A percentile compares a stretch with the other conserved stretches of the same genome.
Conservation (phyloP, 2,888 invertebrate genomes). For the Leptarthrus brevirostris region DNA sequence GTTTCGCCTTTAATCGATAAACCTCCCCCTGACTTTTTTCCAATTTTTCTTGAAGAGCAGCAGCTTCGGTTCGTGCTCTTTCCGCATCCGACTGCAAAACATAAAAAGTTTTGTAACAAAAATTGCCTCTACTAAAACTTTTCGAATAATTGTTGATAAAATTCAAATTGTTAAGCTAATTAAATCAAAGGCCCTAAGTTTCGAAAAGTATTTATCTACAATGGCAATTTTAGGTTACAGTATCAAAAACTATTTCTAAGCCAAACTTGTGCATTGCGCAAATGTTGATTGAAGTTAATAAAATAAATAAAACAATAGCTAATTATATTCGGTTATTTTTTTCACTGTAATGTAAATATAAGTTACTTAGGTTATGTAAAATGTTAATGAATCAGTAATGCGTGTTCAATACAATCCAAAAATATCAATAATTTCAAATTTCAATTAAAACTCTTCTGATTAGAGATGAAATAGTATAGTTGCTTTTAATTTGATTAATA, state of each 20-base stretch:
- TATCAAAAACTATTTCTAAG: slow-evolving; percentile 41
- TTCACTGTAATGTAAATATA: slow-evolving; percentile 33
- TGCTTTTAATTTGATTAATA: background rate
- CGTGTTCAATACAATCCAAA: slow-evolving; percentile 35
- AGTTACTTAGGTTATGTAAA: slow-evolving; percentile 30
- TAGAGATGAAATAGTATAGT: slow-evolving; percentile 4
- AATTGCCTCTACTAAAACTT: background rate
- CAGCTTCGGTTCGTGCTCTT: slow-evolving; percentile 83
- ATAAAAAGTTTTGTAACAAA: slow-evolving; percentile 22
- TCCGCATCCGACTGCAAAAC: slow-evolving; percentile 78
- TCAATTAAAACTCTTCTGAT: slow-evolving; percentile 9
- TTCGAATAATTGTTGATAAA: background rate
- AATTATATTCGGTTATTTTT: slow-evolving; percentile 5
- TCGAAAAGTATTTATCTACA: slow-evolving; percentile 25
- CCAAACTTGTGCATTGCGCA: slow-evolving; percentile 49
- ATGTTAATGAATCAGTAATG: slow-evolving; percentile 42
- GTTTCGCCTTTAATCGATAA: slow-evolving; percentile 90
- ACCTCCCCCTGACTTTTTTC: slow-evolving; percentile 96
- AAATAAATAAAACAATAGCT: slow-evolving; percentile 36
- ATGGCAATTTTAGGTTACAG: slow-evolving; percentile 23
- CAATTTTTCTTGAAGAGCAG: slow-evolving; percentile 88
- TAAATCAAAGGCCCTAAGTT: slow-evolving; percentile 35
- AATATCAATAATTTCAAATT: slow-evolving; percentile 31
- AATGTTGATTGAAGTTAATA: slow-evolving; percentile 42
- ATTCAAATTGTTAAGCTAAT: slow-evolving; percentile 44